Conservation (phyloP, 2,888 invertebrate species). For the Bugula neritina region DNA sequence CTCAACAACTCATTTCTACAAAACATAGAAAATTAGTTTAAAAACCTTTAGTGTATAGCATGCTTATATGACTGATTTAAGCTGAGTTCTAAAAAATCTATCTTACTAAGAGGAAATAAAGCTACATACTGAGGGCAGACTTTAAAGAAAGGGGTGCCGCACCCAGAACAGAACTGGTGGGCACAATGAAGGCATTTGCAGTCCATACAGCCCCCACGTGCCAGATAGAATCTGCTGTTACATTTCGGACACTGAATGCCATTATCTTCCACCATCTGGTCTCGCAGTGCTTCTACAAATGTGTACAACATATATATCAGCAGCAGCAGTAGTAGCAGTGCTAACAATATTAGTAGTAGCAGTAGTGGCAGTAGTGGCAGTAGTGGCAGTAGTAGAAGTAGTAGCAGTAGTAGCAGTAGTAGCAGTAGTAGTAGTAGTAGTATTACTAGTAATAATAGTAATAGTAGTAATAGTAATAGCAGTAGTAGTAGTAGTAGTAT, state of each 20-base stretch:
- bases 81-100: too few species aligned
- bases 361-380: neutral
- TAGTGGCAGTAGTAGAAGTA: neutral
- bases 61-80: too few species aligned
- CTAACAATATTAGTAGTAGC: neutral
- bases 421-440: neutral
- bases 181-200: neutral
- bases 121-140: neutral
- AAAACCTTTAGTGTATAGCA: too few species aligned
- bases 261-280: neutral
- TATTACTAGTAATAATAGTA: neutral
- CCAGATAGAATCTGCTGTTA: neutral
- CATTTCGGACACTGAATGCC: slow-evolving; percentile 16
- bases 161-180: neutral
- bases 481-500: neutral
- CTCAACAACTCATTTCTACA: neutral
- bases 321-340: neutral
- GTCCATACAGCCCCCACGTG: slow-evolving; percentile 13
- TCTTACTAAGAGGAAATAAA: too few species aligned
- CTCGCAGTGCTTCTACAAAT: neutral
- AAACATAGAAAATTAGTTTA: too few species aligned
- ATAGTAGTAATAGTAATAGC: neutral
- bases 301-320: neutral
- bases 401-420: neutral
- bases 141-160: neutral